Evolutionary conservation across 2,888 invertebrate genomes (phyloP), one percentile per base, ranked within the genome.

Genomic region (Watsonalla binaria): DNA sequence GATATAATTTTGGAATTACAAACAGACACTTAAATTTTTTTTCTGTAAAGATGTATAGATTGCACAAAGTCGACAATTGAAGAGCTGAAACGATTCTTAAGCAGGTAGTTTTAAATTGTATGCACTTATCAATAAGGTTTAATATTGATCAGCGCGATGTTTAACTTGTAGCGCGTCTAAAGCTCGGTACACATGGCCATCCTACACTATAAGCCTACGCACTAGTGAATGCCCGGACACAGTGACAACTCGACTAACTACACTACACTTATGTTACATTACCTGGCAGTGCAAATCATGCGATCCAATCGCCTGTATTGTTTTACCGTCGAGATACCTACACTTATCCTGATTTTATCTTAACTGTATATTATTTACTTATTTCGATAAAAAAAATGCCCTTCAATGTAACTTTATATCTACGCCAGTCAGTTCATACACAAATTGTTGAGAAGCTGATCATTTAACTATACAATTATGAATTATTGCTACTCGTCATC

Each of bases 201-300:
- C 66, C 82, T 86, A 87, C 72, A 70, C 82, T 86, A 87, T 82
- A 74, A 76, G 76, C 81, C 83, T 84, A 86, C 70, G 75, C 75
- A 72, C 83, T 82, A 82, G 68, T 67, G 62, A 63, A 55, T 54
- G 59, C 70, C 77, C 73, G 73, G 65, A 73, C 86, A 78, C 83
- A 82, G 70, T 81, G 86, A 84, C 86, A 86, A 86, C 86, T 78
- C 72, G 70, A 72, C 59, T 57, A 67, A 59, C 56, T 62, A 56
- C 46, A 47, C 45, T 54, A 54, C 51, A 49, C 51, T 54, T 54
- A 51, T 61, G 57, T 62, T 60, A 68, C 66, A 65, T 61, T 63
- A 70, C 65, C 49, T 49, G 83, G 80, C 82, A 82, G 82, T 82
- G 80, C 62, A 60, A 65, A 63, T 57, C 61, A 54, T 64, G 61